These are phyloP conservation scores for Numenius phaeopus DNA, from an alignment of 2,797 vertebrate species.

Conservation along the genomic window DNA sequence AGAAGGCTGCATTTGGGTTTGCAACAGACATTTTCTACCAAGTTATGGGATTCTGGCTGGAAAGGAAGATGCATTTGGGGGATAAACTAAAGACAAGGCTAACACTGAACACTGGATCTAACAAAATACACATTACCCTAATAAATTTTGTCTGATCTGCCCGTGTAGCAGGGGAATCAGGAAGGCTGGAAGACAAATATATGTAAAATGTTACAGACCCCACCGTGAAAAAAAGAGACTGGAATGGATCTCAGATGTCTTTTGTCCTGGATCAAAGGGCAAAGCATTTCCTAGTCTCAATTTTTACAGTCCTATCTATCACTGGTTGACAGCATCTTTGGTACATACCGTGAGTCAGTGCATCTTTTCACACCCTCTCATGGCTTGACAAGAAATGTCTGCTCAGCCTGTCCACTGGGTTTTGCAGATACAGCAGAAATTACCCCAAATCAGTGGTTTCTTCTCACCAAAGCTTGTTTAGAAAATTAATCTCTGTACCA, in stretches of 20 bases:
- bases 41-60: not conserved
- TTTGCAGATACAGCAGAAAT: not conserved
- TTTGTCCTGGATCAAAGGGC: constrained; percentile 10
- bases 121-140: not conserved
- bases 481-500: not conserved
- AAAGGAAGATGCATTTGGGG: not conserved
- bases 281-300: not conserved
- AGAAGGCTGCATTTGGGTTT: not conserved
- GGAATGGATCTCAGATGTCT: not conserved
- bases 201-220: not conserved
- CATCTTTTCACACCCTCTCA: not conserved
- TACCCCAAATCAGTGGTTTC: not conserved
- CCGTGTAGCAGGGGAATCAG: not conserved
- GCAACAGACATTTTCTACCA: not conserved
- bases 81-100: not conserved
- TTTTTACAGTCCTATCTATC: not conserved
- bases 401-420: not conserved
- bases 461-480: not conserved
- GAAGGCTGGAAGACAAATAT: not conserved
- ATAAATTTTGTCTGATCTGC: not conserved
- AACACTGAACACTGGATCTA: not conserved
- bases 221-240: not conserved
- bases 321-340: not conserved
- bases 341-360: not conserved
- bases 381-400: not conserved